Evolutionary conservation across 2,113 vertebrate species (phyloP).

Genomic region (Heterotilapia buettikoferi): DNA sequence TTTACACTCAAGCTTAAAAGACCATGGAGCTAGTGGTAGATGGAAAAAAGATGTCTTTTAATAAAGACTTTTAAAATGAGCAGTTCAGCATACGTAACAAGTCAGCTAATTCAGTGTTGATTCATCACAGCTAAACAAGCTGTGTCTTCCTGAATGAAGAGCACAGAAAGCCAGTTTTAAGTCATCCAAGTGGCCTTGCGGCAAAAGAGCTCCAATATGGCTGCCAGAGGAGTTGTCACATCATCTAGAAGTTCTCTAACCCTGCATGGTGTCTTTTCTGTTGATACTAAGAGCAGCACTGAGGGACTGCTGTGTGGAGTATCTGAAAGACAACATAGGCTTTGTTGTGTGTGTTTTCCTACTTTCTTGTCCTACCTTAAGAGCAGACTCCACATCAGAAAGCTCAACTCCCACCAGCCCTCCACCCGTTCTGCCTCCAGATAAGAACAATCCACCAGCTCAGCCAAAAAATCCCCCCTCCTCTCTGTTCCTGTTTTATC

Average conservation of each 20-base stretch:
- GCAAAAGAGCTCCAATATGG: not conserved
- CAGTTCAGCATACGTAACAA: not conserved
- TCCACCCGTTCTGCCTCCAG: not conserved
- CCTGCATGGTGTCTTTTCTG: conserved; percentile 25
- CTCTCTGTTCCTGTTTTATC: conserved; percentile 3
- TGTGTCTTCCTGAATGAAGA: not conserved
- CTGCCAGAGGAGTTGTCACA: conserved; percentile 8
- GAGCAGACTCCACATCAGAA: conserved; percentile 25
- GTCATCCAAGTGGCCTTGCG: not conserved
- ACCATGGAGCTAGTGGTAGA: not conserved
- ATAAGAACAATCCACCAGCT: not conserved
- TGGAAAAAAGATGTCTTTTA: not conserved
- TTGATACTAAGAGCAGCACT: not conserved
- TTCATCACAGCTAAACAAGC: not conserved
- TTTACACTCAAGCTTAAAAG: not conserved
- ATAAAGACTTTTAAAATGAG: not conserved
- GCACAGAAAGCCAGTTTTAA: not conserved
- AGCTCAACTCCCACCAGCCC: not conserved
- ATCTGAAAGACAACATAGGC: not conserved
- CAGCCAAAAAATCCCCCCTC: not conserved
- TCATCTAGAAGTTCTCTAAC: not conserved
- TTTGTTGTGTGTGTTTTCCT: conserved; percentile 22
- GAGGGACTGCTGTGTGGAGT: not conserved
- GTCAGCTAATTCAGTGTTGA: not conserved
- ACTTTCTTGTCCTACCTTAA: not conserved